Evolutionary conservation across 2,888 invertebrate species (phyloP), one percentile per base, ranked within the genome.

Genomic region (Chaetoderma sp.): DNA sequence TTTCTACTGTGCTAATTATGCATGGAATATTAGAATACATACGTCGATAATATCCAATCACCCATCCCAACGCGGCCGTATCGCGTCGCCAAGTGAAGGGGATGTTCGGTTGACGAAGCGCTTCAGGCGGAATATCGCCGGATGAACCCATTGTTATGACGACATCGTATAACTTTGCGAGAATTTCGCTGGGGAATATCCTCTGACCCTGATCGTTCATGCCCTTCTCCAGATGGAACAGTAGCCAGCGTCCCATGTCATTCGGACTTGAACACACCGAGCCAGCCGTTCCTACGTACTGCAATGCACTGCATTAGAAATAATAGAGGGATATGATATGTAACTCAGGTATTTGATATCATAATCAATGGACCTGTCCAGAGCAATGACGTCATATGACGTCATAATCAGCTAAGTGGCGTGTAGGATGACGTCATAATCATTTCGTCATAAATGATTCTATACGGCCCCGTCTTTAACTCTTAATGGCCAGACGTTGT

Each of bases 251-350:
- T 28, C 23, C 28, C 60, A 60, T 60, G 36, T 60, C 60, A 16
- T 50, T 30, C 5, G 60, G 1, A 10, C 70, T 61, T 10, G 71
- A 64, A 58, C 75, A 75, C 13, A 75, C 42, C 16, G 67, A 60
- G 2, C 60, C 60, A 10, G 49, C 30, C 10, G 60, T 4, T 3
- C 60, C 60, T 8, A 21, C 30, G 2, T n/a, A n/a, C n/a, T n/a
- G n/a, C n/a, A n/a, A n/a, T n/a, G n/a, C n/a, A n/a, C n/a, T n/a
- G 52, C 27, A 21, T 52, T n/a, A n/a, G n/a, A n/a, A n/a, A n/a
- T n/a, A n/a, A n/a, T n/a, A n/a, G n/a, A n/a, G n/a, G n/a, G n/a
- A n/a, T n/a, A n/a, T n/a, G n/a, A n/a, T n/a, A n/a, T n/a, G n/a
- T n/a, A n/a, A n/a, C n/a, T n/a, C n/a, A n/a, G n/a, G n/a, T n/a